Base-by-base conservation (phyloP, 2,888 invertebrate species). In the Cantharis lateralis region DNA sequence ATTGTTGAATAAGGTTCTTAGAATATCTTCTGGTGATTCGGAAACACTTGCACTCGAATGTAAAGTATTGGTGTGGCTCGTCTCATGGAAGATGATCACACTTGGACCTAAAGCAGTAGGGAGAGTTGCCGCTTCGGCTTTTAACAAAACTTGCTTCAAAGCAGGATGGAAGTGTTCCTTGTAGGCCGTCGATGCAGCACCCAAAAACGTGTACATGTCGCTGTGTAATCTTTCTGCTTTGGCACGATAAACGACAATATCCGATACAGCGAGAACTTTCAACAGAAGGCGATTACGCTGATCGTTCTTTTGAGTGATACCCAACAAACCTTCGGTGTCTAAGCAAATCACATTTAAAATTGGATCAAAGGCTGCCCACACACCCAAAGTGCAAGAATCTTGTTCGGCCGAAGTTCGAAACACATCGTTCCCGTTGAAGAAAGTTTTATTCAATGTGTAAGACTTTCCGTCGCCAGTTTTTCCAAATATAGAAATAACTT, bases 381-480 rank as follows among this genome's bases (percentile, higher is more conserved):
- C 93, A 10, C 95, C 95, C 15, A 94, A 87, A 0, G 95, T 95
- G 83, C 95, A 95, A 0, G 93, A 92, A 68, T 88, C 89, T 81
- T 94, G 94, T 78, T 91, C 91, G 16, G 92, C 90, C 3, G 93
- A 93, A 0, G 93, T 93, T 78, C 89, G 88, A 85, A 94, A 94
- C 0, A 93, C 83, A 82, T 92, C 91, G 77, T 89, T 88, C 1
- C 93, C 93, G 81, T 90, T 87, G 84, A 93, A 94, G 85, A 93
- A 93, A 4, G 87, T 83, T 80, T 95, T 91, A 87, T 96, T 96
- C 84, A 95, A 88, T 0, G 95, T 95, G 84, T 93, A 91, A 2
- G 95, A 95, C 87, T 95, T 95, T 1, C 95, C 95, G 88, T 95
- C 95, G 0, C 95, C 95, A 0, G 95, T 94, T 84, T 95, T 95